Percentiles rank a stretch among this genome's conserved stretches.
These are phyloP conservation scores for Scaeva pyrastri DNA, from an alignment of 2,888 invertebrate species.

Conservation along the genomic window DNA sequence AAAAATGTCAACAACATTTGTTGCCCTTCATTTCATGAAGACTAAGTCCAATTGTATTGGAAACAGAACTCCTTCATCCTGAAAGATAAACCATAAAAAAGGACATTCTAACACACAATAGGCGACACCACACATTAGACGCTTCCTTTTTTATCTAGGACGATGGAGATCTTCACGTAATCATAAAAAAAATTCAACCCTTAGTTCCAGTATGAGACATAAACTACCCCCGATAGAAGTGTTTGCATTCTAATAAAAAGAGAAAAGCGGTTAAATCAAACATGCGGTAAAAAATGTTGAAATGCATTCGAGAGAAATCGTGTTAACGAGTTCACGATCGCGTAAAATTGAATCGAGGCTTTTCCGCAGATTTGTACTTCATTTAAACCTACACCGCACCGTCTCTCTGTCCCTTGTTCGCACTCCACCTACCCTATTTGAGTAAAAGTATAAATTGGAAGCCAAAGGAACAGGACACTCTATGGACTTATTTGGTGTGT, in stretches of 20 bases:
- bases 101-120: constrained; percentile 26
- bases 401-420: constrained; percentile 9
- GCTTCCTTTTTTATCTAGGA: constrained; percentile 18
- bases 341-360: constrained; percentile 84
- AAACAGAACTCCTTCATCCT: constrained; percentile 36
- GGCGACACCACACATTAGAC: constrained; percentile 33
- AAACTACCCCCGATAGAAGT: constrained; percentile 29
- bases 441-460: constrained; percentile 17
- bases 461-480: constrained; percentile 58
- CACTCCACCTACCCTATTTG: too few relatives aligned
- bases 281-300: constrained; percentile 77
- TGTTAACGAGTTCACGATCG: constrained; percentile 81
- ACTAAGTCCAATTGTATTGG: constrained; percentile 48
- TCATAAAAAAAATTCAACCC: constrained; percentile 42
- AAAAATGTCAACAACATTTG: constrained; percentile 64
- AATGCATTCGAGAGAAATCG: constrained; percentile 79
- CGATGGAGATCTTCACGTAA: neutral
- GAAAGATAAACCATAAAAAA: constrained; percentile 43
- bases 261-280: constrained; percentile 23
- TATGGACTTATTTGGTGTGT: constrained; percentile 54
- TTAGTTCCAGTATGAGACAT: constrained; percentile 9
- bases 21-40: constrained; percentile 40
- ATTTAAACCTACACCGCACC: constrained; percentile 76
- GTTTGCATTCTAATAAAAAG: constrained; percentile 11
- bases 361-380: constrained; percentile 83